phyloP scores from a whole-genome alignment of 1,140 invertebrate genomes.

The Teleogryllus occipitalis region DNA sequence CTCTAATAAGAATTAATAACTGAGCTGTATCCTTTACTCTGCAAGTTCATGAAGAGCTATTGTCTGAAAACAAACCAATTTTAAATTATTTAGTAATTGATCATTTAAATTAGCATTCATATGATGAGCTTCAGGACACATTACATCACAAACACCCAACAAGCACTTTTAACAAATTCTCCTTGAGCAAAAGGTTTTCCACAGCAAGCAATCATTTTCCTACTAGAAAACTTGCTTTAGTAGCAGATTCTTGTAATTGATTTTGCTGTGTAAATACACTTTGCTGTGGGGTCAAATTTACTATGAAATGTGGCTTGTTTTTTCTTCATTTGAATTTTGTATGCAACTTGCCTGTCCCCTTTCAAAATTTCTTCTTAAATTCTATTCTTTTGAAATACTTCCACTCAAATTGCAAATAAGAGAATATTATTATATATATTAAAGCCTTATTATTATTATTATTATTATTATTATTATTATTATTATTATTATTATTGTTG shows the following conservation, averaged over 20 bases:
- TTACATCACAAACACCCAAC: background rate
- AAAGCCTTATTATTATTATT: too few relatives aligned
- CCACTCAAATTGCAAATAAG: background rate
- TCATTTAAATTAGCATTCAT: background rate
- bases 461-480: too few relatives aligned
- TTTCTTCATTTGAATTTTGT: background rate
- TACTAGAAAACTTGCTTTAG: background rate
- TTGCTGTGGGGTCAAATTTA: background rate
- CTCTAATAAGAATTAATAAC: background rate
- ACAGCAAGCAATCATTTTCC: background rate
- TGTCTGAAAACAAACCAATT: background rate
- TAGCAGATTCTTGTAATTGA: background rate
- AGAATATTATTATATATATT: too few relatives aligned
- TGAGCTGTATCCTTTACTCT: background rate
- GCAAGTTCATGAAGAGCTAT: background rate
- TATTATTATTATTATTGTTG: too few relatives aligned
- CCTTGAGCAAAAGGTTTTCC: background rate
- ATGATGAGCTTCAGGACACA: background rate
- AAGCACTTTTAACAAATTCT: background rate
- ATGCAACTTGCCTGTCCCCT: background rate
- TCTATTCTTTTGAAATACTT: background rate
- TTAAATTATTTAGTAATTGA: background rate
- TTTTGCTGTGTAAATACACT: conserved; percentile 1
- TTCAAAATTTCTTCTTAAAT: background rate
- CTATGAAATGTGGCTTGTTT: background rate